A percentile compares a stretch with the other conserved stretches of the same genome.
phyloP scores from a whole-genome alignment of 2,797 vertebrate genomes.

The Carapus acus region DNA sequence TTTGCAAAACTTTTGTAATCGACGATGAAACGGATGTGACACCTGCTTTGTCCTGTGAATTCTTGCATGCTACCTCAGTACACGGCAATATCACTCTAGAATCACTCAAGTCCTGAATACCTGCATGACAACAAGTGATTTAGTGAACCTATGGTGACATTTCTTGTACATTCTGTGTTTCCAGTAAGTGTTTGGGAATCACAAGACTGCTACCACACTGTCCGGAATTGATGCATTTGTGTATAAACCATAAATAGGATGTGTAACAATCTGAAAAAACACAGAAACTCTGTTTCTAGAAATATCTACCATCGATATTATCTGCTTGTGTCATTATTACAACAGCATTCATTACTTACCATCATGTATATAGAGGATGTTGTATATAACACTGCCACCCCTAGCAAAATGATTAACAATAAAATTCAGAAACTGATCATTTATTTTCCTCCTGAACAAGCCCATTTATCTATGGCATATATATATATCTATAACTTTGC shows the following conservation, averaged over 20 bases:
- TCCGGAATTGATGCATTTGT: conserved; percentile 23
- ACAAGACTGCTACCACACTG: conserved; percentile 11
- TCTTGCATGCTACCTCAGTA: conserved; percentile 65
- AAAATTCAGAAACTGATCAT: conserved; percentile 17
- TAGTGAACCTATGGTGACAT: conserved; percentile 33
- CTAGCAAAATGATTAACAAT: conserved; percentile 37
- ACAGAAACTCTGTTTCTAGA: conserved; percentile 19
- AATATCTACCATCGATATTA: conserved; percentile 24
- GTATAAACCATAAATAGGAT: conserved; percentile 6
- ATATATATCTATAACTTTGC: too few species aligned
- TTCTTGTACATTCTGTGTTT: conserved; percentile 24
- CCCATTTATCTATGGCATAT: not conserved
- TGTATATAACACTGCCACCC: conserved; percentile 32
- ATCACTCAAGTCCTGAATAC: conserved; percentile 33
- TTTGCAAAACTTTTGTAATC: conserved; percentile 51
- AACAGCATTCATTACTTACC: conserved; percentile 28
- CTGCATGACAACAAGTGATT: conserved; percentile 54
- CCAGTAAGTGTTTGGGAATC: conserved; percentile 23
- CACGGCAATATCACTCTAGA: conserved; percentile 36
- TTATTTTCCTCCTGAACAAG: not conserved
- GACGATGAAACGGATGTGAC: conserved; percentile 25
- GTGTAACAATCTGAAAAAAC: conserved; percentile 7
- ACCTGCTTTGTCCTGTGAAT: conserved; percentile 20
- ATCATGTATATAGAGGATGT: conserved; percentile 42
- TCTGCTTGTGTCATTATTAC: conserved; percentile 14